Evolutionary conservation across 2,888 invertebrate genomes (phyloP).

Genomic region (Ichneumoninae sp.): DNA sequence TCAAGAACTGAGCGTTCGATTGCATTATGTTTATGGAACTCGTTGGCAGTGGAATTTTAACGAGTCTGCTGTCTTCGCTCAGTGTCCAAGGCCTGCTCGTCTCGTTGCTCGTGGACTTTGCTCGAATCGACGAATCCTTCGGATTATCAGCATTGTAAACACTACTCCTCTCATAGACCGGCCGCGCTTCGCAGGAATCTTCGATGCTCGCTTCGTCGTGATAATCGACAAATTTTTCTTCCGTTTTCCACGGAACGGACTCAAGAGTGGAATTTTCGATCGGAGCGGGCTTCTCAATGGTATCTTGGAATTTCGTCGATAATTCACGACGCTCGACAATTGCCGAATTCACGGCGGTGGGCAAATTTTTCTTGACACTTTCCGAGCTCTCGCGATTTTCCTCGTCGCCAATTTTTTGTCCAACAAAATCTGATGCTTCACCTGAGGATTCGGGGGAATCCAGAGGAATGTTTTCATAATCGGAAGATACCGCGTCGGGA

Average conservation of each 20-base stretch:
- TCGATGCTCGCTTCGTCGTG: slow-evolving; percentile 10
- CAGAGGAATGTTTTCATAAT: slow-evolving; percentile 55
- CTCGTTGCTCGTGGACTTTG: background rate
- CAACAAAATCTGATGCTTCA: background rate
- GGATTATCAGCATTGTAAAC: background rate
- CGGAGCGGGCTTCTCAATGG: background rate
- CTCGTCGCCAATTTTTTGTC: background rate
- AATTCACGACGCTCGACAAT: background rate
- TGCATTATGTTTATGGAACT: slow-evolving; percentile 80
- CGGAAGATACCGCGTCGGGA: slow-evolving; percentile 58
- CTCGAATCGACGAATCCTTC: background rate
- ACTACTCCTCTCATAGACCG: background rate
- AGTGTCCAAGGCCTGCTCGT: slow-evolving; percentile 54
- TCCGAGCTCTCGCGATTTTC: background rate
- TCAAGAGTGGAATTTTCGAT: background rate
- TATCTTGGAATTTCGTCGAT: background rate
- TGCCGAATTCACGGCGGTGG: background rate
- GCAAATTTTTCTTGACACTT: background rate
- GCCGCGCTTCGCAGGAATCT: slow-evolving; percentile 35
- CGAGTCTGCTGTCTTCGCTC: slow-evolving; percentile 76
- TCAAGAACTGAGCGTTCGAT: slow-evolving; percentile 80
- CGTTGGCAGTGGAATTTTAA: slow-evolving; percentile 79
- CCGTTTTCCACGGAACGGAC: background rate
- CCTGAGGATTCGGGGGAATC: background rate
- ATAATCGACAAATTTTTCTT: background rate